These are phyloP conservation scores for Phymanthus crucifer DNA, from an alignment of 92 coral and sea anemone species.

Conservation along the genomic window DNA sequence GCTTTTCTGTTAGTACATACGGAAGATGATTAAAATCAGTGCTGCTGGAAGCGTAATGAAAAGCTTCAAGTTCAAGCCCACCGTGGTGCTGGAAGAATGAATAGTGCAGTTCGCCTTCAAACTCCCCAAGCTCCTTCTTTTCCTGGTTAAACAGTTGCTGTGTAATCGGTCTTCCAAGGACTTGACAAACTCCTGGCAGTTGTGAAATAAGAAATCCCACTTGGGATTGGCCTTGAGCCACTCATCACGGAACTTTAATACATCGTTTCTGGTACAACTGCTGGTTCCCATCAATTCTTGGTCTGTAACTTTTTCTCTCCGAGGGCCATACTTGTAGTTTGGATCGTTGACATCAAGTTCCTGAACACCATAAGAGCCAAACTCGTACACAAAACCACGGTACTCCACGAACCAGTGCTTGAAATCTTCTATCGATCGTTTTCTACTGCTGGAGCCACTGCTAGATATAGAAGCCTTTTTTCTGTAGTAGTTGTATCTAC, in stretches of 20 bases:
- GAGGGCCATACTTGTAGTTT: too few species aligned
- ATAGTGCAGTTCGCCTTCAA: too few species aligned
- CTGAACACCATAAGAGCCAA: slow-evolving; percentile 20
- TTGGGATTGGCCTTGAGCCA: not conserved
- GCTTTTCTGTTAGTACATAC: too few species aligned
- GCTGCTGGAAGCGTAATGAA: too few species aligned
- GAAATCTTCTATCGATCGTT: not conserved
- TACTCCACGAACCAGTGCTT: slow-evolving; percentile 41
- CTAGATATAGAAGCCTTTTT: not conserved
- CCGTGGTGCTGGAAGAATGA: too few species aligned
- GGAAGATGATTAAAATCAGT: too few species aligned
- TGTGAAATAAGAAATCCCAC: not conserved
- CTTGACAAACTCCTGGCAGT: not conserved
- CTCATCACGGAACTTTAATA: not conserved
- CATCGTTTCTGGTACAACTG: too few species aligned
- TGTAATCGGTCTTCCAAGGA: not conserved
- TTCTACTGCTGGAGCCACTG: slow-evolving; percentile 13
- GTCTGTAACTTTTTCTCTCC: not conserved
- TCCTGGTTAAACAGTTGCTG: too few species aligned
- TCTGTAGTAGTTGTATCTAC: slow-evolving; percentile 22
- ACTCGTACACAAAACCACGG: slow-evolving; percentile 53
- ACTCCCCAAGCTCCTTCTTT: too few species aligned
- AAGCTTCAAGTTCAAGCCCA: too few species aligned
- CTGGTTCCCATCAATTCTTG: slow-evolving; percentile 14
- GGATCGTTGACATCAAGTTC: too few species aligned